These are phyloP conservation scores for Stenotaenia linearis DNA, from an alignment of 2,888 invertebrate genomes.

Conservation along the genomic window DNA sequence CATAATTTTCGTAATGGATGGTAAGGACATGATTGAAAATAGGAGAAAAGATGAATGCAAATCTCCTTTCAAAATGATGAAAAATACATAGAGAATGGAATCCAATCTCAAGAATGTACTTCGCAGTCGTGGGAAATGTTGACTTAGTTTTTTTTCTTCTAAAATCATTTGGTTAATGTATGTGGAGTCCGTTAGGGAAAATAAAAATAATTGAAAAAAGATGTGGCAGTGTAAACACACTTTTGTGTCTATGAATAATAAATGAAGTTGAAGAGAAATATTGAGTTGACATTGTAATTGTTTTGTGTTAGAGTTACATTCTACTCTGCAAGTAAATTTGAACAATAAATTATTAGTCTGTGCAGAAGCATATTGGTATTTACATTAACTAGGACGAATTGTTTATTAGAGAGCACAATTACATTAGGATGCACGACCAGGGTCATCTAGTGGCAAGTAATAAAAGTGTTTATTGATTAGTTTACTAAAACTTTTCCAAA, in stretches of 20 bases:
- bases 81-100: neutral
- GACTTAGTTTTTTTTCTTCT: neutral
- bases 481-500: too few relatives aligned
- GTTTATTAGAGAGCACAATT: neutral
- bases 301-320: too few relatives aligned
- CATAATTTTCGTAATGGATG: neutral
- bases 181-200: neutral
- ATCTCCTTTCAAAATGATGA: neutral
- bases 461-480: neutral
- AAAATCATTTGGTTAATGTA: constrained; percentile 12
- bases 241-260: neutral
- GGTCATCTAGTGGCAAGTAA: neutral
- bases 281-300: too few relatives aligned
- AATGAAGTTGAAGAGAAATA: neutral
- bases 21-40: neutral
- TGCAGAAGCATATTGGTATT: too few relatives aligned
- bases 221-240: neutral
- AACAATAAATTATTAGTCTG: too few relatives aligned
- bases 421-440: neutral
- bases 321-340: too few relatives aligned
- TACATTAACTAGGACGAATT: too few relatives aligned
- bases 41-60: neutral
- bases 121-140: neutral
- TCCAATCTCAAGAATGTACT: neutral
- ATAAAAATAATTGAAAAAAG: neutral